Evolutionary conservation across 2,888 invertebrate species (phyloP).

Genomic region (Brachylomia viminalis): DNA sequence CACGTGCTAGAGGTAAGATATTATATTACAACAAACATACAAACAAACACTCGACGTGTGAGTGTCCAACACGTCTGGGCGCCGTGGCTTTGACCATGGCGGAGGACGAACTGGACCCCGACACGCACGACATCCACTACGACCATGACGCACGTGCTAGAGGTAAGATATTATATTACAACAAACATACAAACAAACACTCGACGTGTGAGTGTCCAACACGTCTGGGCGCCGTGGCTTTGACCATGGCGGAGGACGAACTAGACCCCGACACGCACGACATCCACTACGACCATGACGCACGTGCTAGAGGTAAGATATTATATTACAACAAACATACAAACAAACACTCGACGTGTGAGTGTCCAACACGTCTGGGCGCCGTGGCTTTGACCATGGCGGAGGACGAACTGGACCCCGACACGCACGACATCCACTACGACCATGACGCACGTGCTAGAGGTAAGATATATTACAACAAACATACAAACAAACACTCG

Average conservation of each 20-base stretch:
- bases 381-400: slow-evolving; percentile 73
- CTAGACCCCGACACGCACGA: slow-evolving; percentile 78
- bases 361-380: slow-evolving; percentile 77
- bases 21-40: background rate
- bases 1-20: slow-evolving; percentile 74
- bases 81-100: slow-evolving; percentile 73
- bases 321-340: too few species aligned
- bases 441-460: slow-evolving; percentile 78
- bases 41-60: too few species aligned
- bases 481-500: too few species aligned
- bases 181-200: too few species aligned
- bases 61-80: slow-evolving; percentile 67
- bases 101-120: slow-evolving; percentile 83
- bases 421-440: slow-evolving; percentile 79
- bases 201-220: too few species aligned
- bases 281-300: slow-evolving; percentile 82
- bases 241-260: slow-evolving; percentile 81
- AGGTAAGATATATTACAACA: too few species aligned
- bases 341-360: too few species aligned
- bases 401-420: slow-evolving; percentile 84
- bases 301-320: too few species aligned
- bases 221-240: slow-evolving; percentile 73
- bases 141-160: slow-evolving; percentile 72
- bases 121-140: slow-evolving; percentile 79
- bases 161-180: slow-evolving; percentile 72